These are phyloP conservation scores for Melanostoma scalare DNA, from an alignment of 2,888 invertebrate species.

Conservation along the genomic window DNA sequence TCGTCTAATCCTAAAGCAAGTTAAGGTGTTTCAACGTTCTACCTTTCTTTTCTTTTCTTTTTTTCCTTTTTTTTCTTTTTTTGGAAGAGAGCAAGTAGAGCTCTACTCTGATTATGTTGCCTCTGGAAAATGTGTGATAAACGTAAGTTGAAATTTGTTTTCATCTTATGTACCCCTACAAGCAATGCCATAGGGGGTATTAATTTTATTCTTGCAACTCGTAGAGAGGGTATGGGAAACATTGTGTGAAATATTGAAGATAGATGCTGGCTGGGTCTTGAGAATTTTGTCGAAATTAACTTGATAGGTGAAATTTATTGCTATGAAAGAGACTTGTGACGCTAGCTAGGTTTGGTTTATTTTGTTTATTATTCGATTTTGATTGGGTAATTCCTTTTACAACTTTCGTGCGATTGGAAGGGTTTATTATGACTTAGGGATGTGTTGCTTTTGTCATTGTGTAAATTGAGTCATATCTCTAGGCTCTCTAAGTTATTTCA, in stretches of 20 bases:
- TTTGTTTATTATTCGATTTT: slow-evolving; percentile 1
- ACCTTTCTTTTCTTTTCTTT: neutral
- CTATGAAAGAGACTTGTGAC: slow-evolving; percentile 5
- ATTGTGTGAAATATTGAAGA: slow-evolving; percentile 16
- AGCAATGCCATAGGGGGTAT: slow-evolving; percentile 35
- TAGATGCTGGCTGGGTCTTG: slow-evolving; percentile 15
- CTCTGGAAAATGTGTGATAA: slow-evolving; percentile 58
- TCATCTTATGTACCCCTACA: slow-evolving; percentile 24
- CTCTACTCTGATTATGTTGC: slow-evolving; percentile 46
- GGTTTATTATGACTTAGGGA: too few relatives aligned
- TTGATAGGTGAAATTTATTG: slow-evolving; percentile 32
- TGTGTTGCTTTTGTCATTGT: too few relatives aligned
- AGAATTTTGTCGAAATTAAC: slow-evolving; percentile 40
- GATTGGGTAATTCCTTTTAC: neutral
- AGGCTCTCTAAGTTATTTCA: too few relatives aligned
- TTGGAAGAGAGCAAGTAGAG: too few relatives aligned
- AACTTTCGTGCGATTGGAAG: too few relatives aligned
- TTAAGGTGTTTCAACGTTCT: slow-evolving; percentile 64
- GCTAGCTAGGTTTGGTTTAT: slow-evolving; percentile 6
- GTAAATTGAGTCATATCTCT: too few relatives aligned
- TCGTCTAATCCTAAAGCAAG: slow-evolving; percentile 69
- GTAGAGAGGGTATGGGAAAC: slow-evolving; percentile 15
- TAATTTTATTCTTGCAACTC: slow-evolving; percentile 58
- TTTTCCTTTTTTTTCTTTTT: too few relatives aligned
- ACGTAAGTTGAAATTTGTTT: slow-evolving; percentile 69